Conservation (phyloP, 2,113 vertebrate genomes). For the Perca schrenkii region DNA sequence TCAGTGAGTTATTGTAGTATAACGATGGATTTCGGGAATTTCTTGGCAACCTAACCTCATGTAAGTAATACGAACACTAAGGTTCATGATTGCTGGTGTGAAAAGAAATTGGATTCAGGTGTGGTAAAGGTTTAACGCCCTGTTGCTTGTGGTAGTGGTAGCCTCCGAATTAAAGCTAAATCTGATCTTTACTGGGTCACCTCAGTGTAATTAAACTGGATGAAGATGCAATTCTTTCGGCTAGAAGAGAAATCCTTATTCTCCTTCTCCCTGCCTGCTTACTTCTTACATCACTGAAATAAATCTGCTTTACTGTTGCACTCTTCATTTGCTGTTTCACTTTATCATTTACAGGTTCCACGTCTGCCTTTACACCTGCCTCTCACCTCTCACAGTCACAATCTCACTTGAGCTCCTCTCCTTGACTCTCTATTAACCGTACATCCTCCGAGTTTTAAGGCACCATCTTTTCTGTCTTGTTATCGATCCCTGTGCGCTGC, state of each 20-base stretch:
- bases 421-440: background rate
- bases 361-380: slow-evolving; percentile 25
- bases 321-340: background rate
- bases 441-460: slow-evolving; percentile 10
- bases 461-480: slow-evolving; percentile 22
- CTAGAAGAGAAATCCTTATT: slow-evolving; percentile 5
- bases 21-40: slow-evolving; percentile 14
- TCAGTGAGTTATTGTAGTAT: background rate
- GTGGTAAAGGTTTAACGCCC: background rate
- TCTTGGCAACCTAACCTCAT: background rate
- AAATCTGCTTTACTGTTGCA: background rate
- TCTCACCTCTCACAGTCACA: slow-evolving; percentile 29
- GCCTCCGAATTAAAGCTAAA: background rate
- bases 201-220: slow-evolving; percentile 26
- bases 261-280: background rate
- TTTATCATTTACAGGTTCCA: slow-evolving; percentile 12
- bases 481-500: slow-evolving; percentile 21
- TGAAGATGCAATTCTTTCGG: slow-evolving; percentile 2
- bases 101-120: background rate
- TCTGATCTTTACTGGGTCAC: background rate
- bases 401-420: background rate
- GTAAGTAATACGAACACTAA: background rate
- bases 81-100: background rate
- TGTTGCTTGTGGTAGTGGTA: background rate
- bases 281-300: slow-evolving; percentile 2